Percentiles rank a stretch among this genome's conserved stretches.
Conservation (phyloP, 2,113 vertebrate species). For the Epinephelus moara region DNA sequence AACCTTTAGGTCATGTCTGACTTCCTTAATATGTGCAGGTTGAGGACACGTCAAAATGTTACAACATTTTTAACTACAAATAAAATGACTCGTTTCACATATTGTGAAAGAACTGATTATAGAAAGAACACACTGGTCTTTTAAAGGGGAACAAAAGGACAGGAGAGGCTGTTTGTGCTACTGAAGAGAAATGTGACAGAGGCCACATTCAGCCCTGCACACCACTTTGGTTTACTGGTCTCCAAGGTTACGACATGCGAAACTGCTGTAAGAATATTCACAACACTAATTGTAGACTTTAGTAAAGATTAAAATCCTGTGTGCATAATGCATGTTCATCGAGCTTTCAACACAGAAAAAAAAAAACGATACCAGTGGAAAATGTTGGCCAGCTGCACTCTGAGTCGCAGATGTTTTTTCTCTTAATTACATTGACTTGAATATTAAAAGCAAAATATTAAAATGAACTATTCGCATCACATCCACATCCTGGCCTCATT, state of each 20-base stretch:
- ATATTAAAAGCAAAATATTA: constrained; percentile 1
- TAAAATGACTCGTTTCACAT: not conserved
- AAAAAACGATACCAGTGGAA: constrained; percentile 2
- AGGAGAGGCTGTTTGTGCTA: not conserved
- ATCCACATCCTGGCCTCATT: constrained; percentile 2
- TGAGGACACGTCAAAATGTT: not conserved
- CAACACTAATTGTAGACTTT: constrained; percentile 45
- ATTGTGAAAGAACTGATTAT: constrained; percentile 22
- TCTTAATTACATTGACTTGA: constrained; percentile 21
- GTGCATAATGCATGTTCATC: not conserved
- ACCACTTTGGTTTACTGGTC: not conserved
- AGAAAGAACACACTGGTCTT: constrained; percentile 1
- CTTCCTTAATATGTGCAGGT: not conserved
- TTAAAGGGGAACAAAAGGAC: constrained; percentile 10
- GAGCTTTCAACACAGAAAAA: not conserved
- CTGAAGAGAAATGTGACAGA: constrained; percentile 8
- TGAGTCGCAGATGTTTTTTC: constrained; percentile 6
- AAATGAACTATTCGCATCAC: not conserved
- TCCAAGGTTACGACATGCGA: constrained; percentile 23
- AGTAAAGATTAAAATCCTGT: constrained; percentile 20
- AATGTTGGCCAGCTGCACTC: constrained; percentile 20
- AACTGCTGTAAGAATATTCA: constrained; percentile 28
- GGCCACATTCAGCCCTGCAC: constrained; percentile 6
- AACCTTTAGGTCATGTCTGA: not conserved
- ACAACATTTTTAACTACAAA: not conserved